Conservation (phyloP, 2,888 invertebrate genomes). For the Heliconius cydno region DNA sequence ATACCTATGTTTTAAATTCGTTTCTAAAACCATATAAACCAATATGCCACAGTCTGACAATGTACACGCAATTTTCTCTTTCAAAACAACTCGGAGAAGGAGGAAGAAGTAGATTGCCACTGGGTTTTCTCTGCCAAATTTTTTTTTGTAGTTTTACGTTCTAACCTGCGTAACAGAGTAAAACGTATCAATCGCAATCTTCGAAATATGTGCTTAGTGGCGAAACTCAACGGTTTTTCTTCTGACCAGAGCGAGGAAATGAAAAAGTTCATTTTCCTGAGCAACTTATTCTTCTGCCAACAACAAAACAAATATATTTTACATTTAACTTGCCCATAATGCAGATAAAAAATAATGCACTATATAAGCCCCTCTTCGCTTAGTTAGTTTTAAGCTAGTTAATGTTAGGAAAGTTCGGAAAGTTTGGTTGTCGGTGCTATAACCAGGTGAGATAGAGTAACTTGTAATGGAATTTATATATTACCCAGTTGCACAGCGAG, state of each 20-base stretch:
- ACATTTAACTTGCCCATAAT: background rate
- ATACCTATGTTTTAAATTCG: too few relatives aligned
- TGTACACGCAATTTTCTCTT: too few relatives aligned
- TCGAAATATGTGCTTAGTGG: background rate
- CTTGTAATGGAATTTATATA: conserved; percentile 14
- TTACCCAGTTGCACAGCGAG: background rate
- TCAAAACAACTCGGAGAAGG: too few relatives aligned
- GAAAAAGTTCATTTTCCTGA: background rate
- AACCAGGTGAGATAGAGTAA: conserved; percentile 6
- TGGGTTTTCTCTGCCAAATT: too few relatives aligned
- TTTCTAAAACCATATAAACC: too few relatives aligned
- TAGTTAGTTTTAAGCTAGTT: conserved; percentile 14
- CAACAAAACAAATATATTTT: background rate
- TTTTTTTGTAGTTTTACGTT: too few relatives aligned
- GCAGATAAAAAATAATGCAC: conserved; percentile 7
- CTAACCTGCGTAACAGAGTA: too few relatives aligned
- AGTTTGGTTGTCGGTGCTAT: conserved; percentile 16
- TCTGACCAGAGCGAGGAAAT: background rate
- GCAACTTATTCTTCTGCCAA: too few relatives aligned
- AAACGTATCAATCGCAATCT: too few relatives aligned
- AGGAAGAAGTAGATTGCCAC: too few relatives aligned
- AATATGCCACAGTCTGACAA: too few relatives aligned
- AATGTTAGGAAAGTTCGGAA: conserved; percentile 13
- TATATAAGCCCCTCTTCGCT: conserved; percentile 7
- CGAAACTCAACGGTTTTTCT: background rate